phyloP scores from a whole-genome alignment of 2,113 vertebrate species.

The Capricornis sumatraensis region DNA sequence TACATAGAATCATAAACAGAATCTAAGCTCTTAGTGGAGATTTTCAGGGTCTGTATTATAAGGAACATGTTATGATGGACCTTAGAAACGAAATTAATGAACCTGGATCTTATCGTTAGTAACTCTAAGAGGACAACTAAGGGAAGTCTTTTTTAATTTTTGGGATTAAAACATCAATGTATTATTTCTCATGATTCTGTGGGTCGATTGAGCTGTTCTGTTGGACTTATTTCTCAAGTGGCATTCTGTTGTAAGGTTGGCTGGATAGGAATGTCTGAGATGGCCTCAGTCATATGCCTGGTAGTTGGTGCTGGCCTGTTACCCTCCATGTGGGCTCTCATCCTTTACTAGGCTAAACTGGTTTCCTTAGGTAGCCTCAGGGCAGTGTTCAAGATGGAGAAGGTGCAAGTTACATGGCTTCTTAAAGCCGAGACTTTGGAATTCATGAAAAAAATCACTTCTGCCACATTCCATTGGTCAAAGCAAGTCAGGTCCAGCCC shows the following conservation, averaged over 20 bases:
- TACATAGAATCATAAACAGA: background rate
- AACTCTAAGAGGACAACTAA: background rate
- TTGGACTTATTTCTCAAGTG: background rate
- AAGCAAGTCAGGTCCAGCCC: background rate
- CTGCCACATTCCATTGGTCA: background rate
- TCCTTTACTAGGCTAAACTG: background rate
- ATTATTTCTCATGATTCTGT: background rate
- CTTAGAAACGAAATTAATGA: constrained; percentile 26
- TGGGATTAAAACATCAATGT: background rate
- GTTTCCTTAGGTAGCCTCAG: background rate
- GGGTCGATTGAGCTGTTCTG: background rate
- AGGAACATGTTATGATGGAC: background rate
- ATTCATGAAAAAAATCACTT: background rate
- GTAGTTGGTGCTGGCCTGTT: background rate
- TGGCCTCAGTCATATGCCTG: background rate
- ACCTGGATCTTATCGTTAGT: background rate
- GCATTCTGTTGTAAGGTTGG: background rate
- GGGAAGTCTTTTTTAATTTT: background rate
- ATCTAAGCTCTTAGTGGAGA: background rate
- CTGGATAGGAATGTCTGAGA: background rate
- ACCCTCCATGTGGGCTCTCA: background rate
- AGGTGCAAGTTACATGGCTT: background rate
- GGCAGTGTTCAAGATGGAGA: background rate
- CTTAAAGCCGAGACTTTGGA: background rate
- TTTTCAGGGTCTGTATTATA: background rate